These are phyloP conservation scores for Biston betularia DNA, from an alignment of 2,888 invertebrate species.

Conservation along the genomic window DNA sequence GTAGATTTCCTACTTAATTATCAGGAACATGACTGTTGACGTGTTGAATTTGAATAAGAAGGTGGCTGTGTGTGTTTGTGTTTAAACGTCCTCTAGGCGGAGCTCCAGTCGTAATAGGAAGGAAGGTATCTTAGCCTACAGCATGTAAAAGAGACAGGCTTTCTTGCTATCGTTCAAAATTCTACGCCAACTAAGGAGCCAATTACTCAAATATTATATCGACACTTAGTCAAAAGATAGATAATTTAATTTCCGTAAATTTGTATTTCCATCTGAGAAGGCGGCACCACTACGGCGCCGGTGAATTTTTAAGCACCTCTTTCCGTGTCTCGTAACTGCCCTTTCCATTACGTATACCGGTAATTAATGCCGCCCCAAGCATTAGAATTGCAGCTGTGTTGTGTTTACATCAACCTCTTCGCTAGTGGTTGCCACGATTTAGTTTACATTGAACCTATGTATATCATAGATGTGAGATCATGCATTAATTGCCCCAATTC, in stretches of 20 bases:
- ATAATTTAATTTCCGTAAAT: background rate
- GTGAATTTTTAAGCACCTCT: background rate
- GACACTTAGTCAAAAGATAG: background rate
- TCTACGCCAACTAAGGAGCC: background rate
- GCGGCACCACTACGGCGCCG: too few relatives aligned
- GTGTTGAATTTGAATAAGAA: background rate
- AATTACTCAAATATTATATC: background rate
- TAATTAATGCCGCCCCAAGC: conserved; percentile 21
- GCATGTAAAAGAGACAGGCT: conserved; percentile 5
- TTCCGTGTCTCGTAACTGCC: background rate
- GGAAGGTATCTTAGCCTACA: conserved; percentile 2
- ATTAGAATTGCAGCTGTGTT: conserved; percentile 20
- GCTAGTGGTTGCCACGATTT: background rate
- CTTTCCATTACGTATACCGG: background rate
- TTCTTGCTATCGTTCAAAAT: conserved; percentile 11
- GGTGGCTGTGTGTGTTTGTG: background rate
- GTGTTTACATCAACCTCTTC: background rate
- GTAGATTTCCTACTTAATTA: too few relatives aligned
- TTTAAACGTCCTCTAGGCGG: conserved; percentile 3
- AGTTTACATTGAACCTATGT: too few relatives aligned
- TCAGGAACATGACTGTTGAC: background rate
- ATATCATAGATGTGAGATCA: background rate
- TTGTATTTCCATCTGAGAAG: too few relatives aligned
- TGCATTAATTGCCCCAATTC: too few relatives aligned
- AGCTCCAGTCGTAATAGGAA: conserved; percentile 5